These are phyloP conservation scores for Ophion ellenae DNA, from an alignment of 2,888 invertebrate species.

Conservation along the genomic window DNA sequence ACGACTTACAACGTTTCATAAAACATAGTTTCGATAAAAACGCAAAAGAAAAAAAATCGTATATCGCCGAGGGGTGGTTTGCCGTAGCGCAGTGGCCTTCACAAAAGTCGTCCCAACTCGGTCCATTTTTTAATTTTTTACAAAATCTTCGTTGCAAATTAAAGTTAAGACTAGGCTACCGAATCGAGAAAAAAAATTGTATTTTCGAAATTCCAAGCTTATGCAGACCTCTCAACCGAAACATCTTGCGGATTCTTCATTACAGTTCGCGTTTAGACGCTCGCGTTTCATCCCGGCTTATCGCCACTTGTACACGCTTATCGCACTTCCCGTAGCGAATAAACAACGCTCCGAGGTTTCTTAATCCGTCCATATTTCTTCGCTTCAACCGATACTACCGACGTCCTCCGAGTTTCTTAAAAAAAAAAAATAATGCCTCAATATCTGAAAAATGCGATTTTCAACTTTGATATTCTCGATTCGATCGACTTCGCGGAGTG, in stretches of 20 bases:
- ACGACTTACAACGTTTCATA: no score
- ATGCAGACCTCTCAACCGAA: background rate
- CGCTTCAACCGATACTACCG: background rate
- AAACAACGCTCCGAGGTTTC: conserved; percentile 26
- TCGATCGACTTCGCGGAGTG: background rate
- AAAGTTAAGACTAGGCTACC: background rate
- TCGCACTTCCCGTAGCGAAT: conserved; percentile 25
- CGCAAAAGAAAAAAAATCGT: no score
- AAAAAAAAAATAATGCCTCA: background rate
- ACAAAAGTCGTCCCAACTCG: no score
- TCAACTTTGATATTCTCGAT: background rate
- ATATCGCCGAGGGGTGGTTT: no score
- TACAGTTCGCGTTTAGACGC: background rate
- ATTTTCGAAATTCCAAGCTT: background rate
- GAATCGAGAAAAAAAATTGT: background rate
- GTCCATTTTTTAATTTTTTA: background rate
- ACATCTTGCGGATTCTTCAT: background rate
- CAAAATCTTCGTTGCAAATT: background rate
- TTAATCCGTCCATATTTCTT: conserved; percentile 3
- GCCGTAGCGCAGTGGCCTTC: no score
- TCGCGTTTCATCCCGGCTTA: conserved; percentile 3
- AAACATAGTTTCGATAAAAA: no score
- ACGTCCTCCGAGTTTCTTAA: background rate
- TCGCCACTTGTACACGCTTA: conserved; percentile 13
- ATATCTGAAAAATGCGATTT: background rate